A percentile compares a stretch with the other conserved stretches of the same genome.
These are phyloP conservation scores for Ceriagrion tenellum DNA, from an alignment of 2,888 invertebrate species.

Conservation along the genomic window DNA sequence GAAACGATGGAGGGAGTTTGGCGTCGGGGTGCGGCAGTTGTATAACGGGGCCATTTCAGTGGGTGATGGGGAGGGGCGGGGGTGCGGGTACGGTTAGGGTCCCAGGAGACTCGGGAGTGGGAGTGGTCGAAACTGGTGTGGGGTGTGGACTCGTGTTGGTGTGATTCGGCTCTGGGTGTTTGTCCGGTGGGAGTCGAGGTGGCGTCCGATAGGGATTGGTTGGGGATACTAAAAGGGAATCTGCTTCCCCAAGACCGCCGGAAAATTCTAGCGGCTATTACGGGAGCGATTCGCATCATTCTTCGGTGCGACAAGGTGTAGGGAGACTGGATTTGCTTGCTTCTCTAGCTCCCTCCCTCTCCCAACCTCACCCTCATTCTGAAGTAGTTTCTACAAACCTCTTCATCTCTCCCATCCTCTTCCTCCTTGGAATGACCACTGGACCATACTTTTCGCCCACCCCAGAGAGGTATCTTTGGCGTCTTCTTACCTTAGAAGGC, in stretches of 20 bases:
- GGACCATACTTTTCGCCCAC: background rate
- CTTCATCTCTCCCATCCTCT: background rate
- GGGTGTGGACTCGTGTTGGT: background rate
- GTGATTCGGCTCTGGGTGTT: background rate
- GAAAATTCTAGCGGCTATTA: slow-evolving; percentile 21
- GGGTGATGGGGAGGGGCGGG: background rate
- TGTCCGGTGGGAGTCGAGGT: background rate
- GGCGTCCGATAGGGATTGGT: background rate
- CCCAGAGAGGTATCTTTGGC: background rate
- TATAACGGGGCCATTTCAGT: background rate
- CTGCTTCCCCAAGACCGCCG: background rate
- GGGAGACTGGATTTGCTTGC: background rate
- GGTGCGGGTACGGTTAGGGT: background rate
- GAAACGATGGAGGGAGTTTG: background rate
- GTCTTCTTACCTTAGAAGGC: background rate
- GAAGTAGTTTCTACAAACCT: background rate
- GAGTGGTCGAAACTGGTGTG: background rate
- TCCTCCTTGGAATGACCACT: background rate
- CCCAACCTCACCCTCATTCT: background rate
- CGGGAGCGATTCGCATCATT: slow-evolving; percentile 13
- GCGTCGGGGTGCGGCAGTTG: background rate
- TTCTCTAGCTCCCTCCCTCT: background rate
- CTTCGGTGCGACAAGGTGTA: background rate
- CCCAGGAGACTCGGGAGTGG: background rate
- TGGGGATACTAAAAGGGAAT: background rate